These are phyloP conservation scores for Mycetomoellerius zeteki DNA, from an alignment of 1,140 invertebrate species.

Conservation along the genomic window DNA sequence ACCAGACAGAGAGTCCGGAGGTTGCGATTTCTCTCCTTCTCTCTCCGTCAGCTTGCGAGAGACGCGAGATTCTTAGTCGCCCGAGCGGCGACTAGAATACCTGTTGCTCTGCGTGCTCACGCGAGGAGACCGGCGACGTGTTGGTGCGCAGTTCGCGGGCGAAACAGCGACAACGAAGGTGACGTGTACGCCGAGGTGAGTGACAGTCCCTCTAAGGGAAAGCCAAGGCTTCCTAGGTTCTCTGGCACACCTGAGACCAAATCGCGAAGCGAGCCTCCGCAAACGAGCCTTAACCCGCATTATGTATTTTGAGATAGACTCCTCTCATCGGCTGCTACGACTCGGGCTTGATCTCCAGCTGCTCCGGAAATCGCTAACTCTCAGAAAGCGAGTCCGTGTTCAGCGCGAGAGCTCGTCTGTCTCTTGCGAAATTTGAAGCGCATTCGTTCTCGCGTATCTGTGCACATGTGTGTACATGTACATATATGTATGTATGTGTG, in stretches of 20 bases:
- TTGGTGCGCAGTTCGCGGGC: slow-evolving; percentile 73
- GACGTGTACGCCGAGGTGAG: slow-evolving; percentile 74
- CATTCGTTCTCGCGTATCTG: not conserved
- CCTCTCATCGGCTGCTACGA: slow-evolving; percentile 11
- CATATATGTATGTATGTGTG: not conserved
- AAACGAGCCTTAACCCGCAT: not conserved
- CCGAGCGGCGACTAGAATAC: slow-evolving; percentile 48
- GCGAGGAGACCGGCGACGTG: slow-evolving; percentile 40
- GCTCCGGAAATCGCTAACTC: slow-evolving; percentile 49
- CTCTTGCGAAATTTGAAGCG: slow-evolving; percentile 57
- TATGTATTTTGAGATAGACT: slow-evolving; percentile 3
- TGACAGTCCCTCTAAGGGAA: slow-evolving; percentile 71
- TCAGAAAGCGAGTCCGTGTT: slow-evolving; percentile 21
- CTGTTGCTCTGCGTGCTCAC: slow-evolving; percentile 53
- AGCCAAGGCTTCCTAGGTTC: slow-evolving; percentile 58
- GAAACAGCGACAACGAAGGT: slow-evolving; percentile 57
- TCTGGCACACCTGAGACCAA: slow-evolving; percentile 11
- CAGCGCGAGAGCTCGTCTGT: slow-evolving; percentile 26
- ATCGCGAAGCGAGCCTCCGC: slow-evolving; percentile 23
- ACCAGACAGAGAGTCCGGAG: not conserved
- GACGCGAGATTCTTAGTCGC: slow-evolving; percentile 59
- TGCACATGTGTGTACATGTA: not conserved
- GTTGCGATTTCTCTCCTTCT: slow-evolving; percentile 13
- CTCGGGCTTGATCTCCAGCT: not conserved
- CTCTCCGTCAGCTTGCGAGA: slow-evolving; percentile 40